Base-by-base conservation (phyloP, 2,797 vertebrate species). In the Aythya fuligula region DNA sequence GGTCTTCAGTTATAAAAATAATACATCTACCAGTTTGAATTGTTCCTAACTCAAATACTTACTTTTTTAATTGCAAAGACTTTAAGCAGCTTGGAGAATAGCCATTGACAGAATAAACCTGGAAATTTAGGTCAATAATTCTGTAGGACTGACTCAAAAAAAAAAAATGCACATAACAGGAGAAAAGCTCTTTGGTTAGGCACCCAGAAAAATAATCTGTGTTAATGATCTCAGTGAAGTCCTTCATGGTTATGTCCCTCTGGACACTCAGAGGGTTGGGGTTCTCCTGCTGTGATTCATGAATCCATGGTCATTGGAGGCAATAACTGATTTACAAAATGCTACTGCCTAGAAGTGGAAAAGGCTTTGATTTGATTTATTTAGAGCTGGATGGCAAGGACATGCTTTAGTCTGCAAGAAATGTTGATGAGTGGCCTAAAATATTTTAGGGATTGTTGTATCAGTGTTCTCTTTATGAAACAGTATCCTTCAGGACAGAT, bases 351-450 rank as follows among this genome's bases (percentile, higher is more conserved):
- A 21, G 43, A 24, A 51, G 30, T n/a, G 20, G 47, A 83, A 72
- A 66, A 69, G 27, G 14, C 5, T 77, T 85, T 80, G 25, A 58
- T 85, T 78, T 92, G 53, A 34, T 45, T 87, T 78, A 22, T 58
- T 78, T 78, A 32, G 85, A 95, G 69, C 86, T 90, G 5, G 5
- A 57, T 81, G 73, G 27, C 58, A 88, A 88, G 32, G 41, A 53
- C 84, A 32, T 45, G 73, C 70, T 73, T 84, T 88, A 38, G 38
- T 91, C 66, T 84, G 64, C 18, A 41, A 77, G 71, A 90, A 91
- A 87, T 66, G 56, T 61, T 90, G 71, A 73, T 93, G 83, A 93
- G 67, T 34, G 12, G 54, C 67, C 60, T 94, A 57, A 93, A 93
- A 88, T 85, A 76, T 85, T 94, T 89, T 61, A 79, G 69, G 25